Base-by-base conservation (phyloP, 2,797 vertebrate genomes). In the Synaphobranchus kaupii region DNA sequence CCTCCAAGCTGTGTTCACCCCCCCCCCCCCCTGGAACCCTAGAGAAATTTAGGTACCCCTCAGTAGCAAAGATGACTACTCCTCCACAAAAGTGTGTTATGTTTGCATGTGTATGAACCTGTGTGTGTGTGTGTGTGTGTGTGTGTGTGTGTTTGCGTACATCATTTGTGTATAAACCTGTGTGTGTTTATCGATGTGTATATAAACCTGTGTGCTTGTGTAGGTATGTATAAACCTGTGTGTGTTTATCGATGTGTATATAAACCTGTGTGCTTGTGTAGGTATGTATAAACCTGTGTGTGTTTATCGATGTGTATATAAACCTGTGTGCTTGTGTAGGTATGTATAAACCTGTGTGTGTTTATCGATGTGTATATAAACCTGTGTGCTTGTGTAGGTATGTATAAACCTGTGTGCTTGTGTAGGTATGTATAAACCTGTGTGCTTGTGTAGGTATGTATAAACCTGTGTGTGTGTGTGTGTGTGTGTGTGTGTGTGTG, bases 41-140 rank as follows among this genome's bases (percentile, higher is more conserved):
- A 22, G 25, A 25, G 60, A 66, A 66, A 66, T 66, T n/a, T 66
- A 4, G 9, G 87, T 84, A 85, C 87, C 88, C 56, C 87, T 80
- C 83, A 82, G 8, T 25, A 25, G 20, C 22, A 66, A 66, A 60
- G 58, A 60, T 60, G 20, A 25, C 17, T 15, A 20, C 22, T 60
- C 22, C 58, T 60, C 58, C 13, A 60, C 15, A 60, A 3, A 60
- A 4, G 58, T 6, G 5, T 63, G 25, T 25, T 31, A 13, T 34
- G 13, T 54, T n/a, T 56, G 20, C 54, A 5, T 56, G 9, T n/a
- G 4, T 60, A 34, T 9, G 22, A 5, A 4, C 25, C 44, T 80
- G 50, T 78, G 85, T 86, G 50, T 22, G 47, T 28, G 68, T 73
- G 28, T 73, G 12, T 73, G 12, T 73, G 10, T 73, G 68, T 34